These are phyloP conservation scores for Ochlodes sylvanus DNA, from an alignment of 2,888 invertebrate species.

Conservation along the genomic window DNA sequence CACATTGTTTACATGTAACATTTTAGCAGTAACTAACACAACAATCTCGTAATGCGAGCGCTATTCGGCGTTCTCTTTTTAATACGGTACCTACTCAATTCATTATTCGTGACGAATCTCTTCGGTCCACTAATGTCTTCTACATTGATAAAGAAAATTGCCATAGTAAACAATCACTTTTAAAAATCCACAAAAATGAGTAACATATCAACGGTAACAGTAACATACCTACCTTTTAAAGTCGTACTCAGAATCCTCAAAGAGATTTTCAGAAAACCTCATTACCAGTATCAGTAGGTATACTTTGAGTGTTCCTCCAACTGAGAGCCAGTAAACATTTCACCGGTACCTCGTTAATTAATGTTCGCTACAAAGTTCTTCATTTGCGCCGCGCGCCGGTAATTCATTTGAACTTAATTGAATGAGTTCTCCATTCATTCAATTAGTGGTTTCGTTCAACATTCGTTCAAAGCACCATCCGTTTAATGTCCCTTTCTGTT, in stretches of 20 bases:
- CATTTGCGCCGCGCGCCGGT: slow-evolving; percentile 48
- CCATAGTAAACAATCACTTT: too few relatives aligned
- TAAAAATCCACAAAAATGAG: too few relatives aligned
- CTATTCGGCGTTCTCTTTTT: too few relatives aligned
- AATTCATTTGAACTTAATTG: slow-evolving; percentile 53
- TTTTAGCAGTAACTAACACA: too few relatives aligned
- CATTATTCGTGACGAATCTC: too few relatives aligned
- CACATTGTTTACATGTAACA: too few relatives aligned
- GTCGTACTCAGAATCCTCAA: slow-evolving; percentile 2
- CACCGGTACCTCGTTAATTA: slow-evolving; percentile 39
- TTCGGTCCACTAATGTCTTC: too few relatives aligned
- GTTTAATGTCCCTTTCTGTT: slow-evolving; percentile 48
- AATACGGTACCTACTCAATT: too few relatives aligned
- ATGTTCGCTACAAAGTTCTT: slow-evolving; percentile 45
- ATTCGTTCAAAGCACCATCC: slow-evolving; percentile 46
- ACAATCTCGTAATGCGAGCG: too few relatives aligned
- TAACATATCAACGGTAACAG: too few relatives aligned
- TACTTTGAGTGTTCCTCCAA: slow-evolving; percentile 1
- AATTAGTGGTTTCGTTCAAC: slow-evolving; percentile 57
- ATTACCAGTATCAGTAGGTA: slow-evolving; percentile 12
- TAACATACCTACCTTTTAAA: not conserved
- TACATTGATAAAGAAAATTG: too few relatives aligned
- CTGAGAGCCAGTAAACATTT: slow-evolving; percentile 33
- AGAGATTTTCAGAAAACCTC: slow-evolving; percentile 21
- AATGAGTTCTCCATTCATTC: slow-evolving; percentile 61